Conservation (phyloP, 2,113 vertebrate genomes). For the Hippocampus guttulatus region DNA sequence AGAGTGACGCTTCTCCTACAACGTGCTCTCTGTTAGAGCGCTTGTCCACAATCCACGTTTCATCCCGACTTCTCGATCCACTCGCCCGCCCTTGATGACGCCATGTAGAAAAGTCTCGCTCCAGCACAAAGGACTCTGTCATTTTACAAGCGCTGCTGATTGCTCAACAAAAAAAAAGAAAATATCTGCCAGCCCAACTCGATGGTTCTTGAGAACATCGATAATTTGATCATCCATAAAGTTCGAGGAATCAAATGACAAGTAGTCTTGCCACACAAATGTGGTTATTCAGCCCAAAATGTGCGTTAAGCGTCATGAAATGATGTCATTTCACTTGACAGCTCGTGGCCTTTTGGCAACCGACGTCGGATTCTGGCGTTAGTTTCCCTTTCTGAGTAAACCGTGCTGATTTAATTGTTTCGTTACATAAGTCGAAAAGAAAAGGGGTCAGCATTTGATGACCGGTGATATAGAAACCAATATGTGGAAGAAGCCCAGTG, state of each 20-base stretch:
- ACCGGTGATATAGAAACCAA: not conserved
- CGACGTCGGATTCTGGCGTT: not conserved
- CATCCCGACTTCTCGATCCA: conserved; percentile 14
- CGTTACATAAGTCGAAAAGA: not conserved
- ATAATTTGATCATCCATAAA: not conserved
- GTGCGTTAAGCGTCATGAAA: conserved; percentile 6
- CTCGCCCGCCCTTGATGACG: conserved; percentile 5
- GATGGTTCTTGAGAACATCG: conserved; percentile 7
- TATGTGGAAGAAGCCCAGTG: not conserved
- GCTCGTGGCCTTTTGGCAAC: conserved; percentile 12
- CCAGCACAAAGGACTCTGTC: not conserved
- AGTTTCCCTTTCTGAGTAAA: not conserved
- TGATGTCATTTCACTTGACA: not conserved
- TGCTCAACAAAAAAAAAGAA: not conserved
- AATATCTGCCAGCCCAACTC: conserved; percentile 6
- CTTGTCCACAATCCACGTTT: conserved; percentile 34
- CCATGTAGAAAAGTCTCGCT: not conserved
- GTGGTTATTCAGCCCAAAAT: conserved; percentile 7
- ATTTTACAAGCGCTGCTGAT: conserved; percentile 22
- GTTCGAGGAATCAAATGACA: conserved; percentile 2
- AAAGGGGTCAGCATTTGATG: not conserved
- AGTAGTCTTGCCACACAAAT: conserved; percentile 4
- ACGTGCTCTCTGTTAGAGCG: conserved; percentile 31
- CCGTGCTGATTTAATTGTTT: not conserved
- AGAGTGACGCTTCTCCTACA: conserved; percentile 42